Evolutionary conservation across 2,113 vertebrate genomes (phyloP), one percentile per base, ranked within the genome.

Genomic region (Andinoacara biseriatus): DNA sequence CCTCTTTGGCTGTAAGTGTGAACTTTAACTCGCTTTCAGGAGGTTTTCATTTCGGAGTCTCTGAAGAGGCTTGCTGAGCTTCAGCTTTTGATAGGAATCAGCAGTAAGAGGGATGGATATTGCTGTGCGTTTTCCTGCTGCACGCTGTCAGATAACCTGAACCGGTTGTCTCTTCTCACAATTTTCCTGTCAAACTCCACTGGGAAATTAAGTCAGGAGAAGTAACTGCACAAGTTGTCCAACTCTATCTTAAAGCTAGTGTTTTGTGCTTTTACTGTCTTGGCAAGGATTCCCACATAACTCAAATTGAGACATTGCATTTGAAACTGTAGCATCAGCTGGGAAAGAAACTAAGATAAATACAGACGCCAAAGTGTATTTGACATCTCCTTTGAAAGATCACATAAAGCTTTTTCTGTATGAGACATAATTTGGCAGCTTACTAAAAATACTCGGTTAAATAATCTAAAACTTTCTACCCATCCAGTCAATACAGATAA

Each of bases 161-260:
- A 85, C 77, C 18, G 82, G 80, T 93, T 84, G 81, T 86, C 84
- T 85, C 86, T 75, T 58, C 88, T 72, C 85, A 81, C 86, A 60
- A 54, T 87, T 85, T 86, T 65, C 75, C 78, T 52, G 67, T 82
- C 86, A 75, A 87, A 78, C 83, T 89, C 92, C 88, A 0, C 74
- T 35, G 88, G 91, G 91, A 94, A 94, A 94, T 94, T 90, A 93
- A 90, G 83, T 90, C 69, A 35, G 76, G 65, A 89, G 74, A 83
- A 84, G 85, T 81, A 87, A 80, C 80, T 22, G 81, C 86, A 81
- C 62, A 91, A 81, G 84, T 88, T 89, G 88, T 90, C 87, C 82
- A 79, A 69, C 49, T 87, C 74, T 57, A 58, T 90, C 82, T 83
- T 17, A 72, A 81, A 86, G 80, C 78, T 52, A 82, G 61, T n/a